These are phyloP conservation scores for Threskiornis aethiopicus DNA, from an alignment of 2,797 vertebrate species.

Conservation along the genomic window DNA sequence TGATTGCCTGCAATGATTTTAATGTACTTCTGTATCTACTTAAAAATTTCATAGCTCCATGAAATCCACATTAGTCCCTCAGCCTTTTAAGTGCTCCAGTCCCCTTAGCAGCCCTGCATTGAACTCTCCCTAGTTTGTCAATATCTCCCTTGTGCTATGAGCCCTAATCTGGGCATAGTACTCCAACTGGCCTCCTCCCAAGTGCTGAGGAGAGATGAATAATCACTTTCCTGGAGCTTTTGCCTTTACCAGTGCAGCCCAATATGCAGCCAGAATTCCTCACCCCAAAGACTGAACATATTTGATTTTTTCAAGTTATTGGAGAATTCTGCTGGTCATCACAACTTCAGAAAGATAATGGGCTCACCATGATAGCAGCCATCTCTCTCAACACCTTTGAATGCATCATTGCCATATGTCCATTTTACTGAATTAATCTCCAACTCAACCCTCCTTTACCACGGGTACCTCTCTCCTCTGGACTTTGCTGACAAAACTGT, in stretches of 20 bases:
- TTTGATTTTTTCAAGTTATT: not conserved
- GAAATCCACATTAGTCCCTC: not conserved
- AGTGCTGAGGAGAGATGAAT: not conserved
- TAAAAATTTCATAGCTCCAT: not conserved
- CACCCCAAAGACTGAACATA: not conserved
- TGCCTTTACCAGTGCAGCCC: not conserved
- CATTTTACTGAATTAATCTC: not conserved
- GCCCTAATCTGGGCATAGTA: not conserved
- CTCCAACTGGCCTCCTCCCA: not conserved
- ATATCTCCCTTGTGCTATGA: not conserved
- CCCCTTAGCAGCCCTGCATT: accelerated
- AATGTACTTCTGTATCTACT: not conserved
- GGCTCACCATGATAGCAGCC: not conserved
- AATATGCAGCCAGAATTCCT: not conserved
- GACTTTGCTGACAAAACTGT: not conserved
- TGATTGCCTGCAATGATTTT: not conserved
- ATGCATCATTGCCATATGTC: not conserved
- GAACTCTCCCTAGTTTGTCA: not conserved
- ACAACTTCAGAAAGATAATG: not conserved
- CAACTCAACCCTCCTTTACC: not conserved
- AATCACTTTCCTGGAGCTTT: not conserved
- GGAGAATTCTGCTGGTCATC: not conserved
- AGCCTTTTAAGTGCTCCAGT: not conserved
- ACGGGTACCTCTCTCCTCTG: not conserved
- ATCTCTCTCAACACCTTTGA: not conserved